Percentiles rank a stretch among this genome's conserved stretches.
Conservation (phyloP, 2,797 vertebrate genomes). For the Aeoliscus strigatus region DNA sequence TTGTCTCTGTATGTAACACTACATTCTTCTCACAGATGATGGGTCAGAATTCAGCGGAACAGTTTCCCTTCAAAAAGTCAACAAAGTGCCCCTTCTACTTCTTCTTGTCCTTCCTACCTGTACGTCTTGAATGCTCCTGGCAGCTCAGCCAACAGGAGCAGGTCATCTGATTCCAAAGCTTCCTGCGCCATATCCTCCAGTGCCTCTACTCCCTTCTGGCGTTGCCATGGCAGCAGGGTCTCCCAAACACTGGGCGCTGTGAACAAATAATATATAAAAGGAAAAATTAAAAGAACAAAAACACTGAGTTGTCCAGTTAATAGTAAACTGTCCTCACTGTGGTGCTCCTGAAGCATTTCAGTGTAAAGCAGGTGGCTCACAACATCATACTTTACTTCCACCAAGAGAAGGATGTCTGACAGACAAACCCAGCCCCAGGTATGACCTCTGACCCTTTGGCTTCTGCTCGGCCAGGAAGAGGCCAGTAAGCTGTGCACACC, state of each 20-base stretch:
- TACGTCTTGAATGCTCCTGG: constrained; percentile 73
- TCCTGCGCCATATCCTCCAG: constrained; percentile 58
- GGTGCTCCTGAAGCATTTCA: constrained; percentile 76
- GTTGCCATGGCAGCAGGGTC: constrained; percentile 58
- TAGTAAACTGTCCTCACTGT: constrained; percentile 54
- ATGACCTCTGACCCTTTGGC: constrained; percentile 21
- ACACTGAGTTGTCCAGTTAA: no score
- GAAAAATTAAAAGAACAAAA: neutral
- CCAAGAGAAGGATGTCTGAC: constrained; percentile 62
- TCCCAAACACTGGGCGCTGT: constrained; percentile 66
- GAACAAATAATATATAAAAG: constrained; percentile 7
- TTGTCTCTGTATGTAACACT: no score
- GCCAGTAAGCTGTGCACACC: constrained; percentile 59
- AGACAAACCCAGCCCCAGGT: constrained; percentile 47
- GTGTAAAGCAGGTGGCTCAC: constrained; percentile 62
- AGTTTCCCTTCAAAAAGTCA: no score
- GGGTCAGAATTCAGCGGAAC: no score
- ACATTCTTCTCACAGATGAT: no score
- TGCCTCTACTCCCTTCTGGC: constrained; percentile 49
- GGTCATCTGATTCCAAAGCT: constrained; percentile 61
- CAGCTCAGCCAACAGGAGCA: constrained; percentile 63
- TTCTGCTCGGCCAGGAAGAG: constrained; percentile 19
- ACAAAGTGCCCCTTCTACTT: no score
- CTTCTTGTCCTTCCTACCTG: constrained; percentile 69
- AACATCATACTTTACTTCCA: constrained; percentile 72